Percentiles rank a stretch among this genome's conserved stretches.
Conservation (phyloP, 2,888 invertebrate genomes). For the Drosophila kanekoi region DNA sequence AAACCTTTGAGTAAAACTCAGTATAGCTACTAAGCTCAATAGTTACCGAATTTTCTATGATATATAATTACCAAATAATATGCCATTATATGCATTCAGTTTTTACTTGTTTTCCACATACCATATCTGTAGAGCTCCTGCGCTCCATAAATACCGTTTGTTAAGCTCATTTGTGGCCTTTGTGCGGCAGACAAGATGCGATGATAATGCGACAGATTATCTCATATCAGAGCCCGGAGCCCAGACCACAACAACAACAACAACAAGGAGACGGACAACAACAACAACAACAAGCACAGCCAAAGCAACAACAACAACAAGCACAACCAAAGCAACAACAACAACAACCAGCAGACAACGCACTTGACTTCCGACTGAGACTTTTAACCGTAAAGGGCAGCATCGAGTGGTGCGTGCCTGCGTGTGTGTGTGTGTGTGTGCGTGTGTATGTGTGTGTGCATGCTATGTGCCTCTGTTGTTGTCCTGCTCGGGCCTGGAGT, state of each 20-base stretch:
- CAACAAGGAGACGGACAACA: neutral
- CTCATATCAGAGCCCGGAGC: slow-evolving; percentile 11
- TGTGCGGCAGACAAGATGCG: slow-evolving; percentile 13
- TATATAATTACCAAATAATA: no score
- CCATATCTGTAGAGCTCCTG: neutral
- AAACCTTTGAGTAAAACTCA: neutral
- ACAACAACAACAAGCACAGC: slow-evolving; percentile 10
- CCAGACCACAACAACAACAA: slow-evolving; percentile 31
- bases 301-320: slow-evolving; percentile 1
- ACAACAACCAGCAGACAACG: slow-evolving; percentile 25
- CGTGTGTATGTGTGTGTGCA: slow-evolving; percentile 13
- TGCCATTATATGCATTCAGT: no score
- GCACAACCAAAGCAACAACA: slow-evolving; percentile 6
- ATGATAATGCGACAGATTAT: slow-evolving; percentile 42
- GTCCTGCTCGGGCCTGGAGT: slow-evolving; percentile 34
- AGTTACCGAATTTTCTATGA: neutral
- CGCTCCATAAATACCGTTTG: neutral
- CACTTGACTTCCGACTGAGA: slow-evolving; percentile 80
- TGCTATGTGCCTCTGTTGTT: slow-evolving; percentile 32
- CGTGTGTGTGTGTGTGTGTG: slow-evolving; percentile 49
- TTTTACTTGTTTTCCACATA: neutral
- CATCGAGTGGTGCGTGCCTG: slow-evolving; percentile 19
- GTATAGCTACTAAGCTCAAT: no score
- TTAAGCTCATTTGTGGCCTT: slow-evolving; percentile 27
- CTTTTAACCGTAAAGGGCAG: slow-evolving; percentile 13